Base-by-base conservation (phyloP, 2,797 vertebrate species). In the Crenuchus spilurus region DNA sequence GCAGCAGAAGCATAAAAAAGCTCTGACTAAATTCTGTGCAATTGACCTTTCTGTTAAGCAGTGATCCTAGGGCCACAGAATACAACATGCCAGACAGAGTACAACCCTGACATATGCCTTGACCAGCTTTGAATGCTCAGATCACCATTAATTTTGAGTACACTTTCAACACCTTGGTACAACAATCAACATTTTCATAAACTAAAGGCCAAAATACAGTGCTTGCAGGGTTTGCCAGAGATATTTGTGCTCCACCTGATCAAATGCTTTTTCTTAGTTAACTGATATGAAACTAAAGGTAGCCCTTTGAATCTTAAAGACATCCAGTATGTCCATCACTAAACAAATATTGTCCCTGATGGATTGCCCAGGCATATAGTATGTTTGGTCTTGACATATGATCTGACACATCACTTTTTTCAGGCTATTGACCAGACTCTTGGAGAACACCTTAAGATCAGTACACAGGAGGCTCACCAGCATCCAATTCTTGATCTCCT, bases 111-210 rank as follows among this genome's bases (percentile, higher is more conserved):
- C 18, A 13, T 3, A 51, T 51, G 20, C 46, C 46, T 33, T 5
- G 8, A 14, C 22, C 14, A 39, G 13, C 61, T 44, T 42, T 44
- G 26, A 64, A 46, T 6, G 20, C 6, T 39, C 60, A 63, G 20
- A 63, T 33, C 33, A 31, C 60, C 35, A 41, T 22, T 64, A 26
- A 64, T 51, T 31, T 64, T 42, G 4, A 64, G n/a, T 3, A 64
- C 20, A 14, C 61, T 64, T 26, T 64, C 35, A 22, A 26, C 16
- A 11, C 44, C 37, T 7, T 51, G 1, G 20, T 26, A 55, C 24
- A 55, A 30, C 10, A 28, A 8, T 30, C 0, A 35, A 18, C 31
- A 58, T 58, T 1, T 26, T 28, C 2, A 55, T 14, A 55, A 55
- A 55, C 24, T 13, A 7, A 11, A 11, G 16, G 3, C 13, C 26